phyloP scores from a whole-genome alignment of 2,113 vertebrate species.

The Zeus faber region DNA sequence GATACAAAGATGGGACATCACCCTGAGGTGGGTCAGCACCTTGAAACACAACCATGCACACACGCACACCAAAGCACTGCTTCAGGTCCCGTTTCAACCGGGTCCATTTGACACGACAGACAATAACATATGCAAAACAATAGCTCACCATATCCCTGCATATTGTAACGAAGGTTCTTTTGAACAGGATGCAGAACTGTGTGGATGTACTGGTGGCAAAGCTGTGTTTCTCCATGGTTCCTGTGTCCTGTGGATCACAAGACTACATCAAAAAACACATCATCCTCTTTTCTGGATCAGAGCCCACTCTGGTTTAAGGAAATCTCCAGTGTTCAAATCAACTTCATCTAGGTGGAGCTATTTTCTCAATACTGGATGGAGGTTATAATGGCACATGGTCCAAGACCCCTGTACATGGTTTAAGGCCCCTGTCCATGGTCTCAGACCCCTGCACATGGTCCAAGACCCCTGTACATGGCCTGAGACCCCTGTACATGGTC shows the following conservation, averaged over 20 bases:
- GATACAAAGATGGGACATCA: conserved; percentile 91
- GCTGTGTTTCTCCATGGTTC: conserved; percentile 91
- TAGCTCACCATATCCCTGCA: conserved; percentile 86
- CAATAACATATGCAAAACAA: background rate
- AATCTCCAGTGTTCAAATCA: too few relatives aligned
- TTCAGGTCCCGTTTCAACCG: background rate
- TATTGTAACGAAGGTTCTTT: conserved; percentile 92
- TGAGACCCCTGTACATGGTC: too few relatives aligned
- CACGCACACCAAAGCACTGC: background rate
- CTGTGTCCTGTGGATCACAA: conserved; percentile 74
- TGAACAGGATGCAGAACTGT: conserved; percentile 98
- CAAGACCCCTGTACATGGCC: too few relatives aligned
- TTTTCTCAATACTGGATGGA: too few relatives aligned
- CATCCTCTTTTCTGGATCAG: too few relatives aligned
- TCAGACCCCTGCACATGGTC: too few relatives aligned
- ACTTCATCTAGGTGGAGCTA: too few relatives aligned
- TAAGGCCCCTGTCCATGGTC: too few relatives aligned
- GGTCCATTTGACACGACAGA: background rate
- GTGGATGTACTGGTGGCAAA: conserved; percentile 93
- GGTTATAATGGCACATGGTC: too few relatives aligned
- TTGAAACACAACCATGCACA: conserved; percentile 40
- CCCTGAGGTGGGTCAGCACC: conserved; percentile 94
- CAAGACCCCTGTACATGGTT: too few relatives aligned
- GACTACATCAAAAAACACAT: background rate
- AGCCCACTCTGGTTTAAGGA: too few relatives aligned